A percentile compares a stretch with the other conserved stretches of the same genome.
Evolutionary conservation across 2,797 vertebrate species (phyloP).

Genomic region (Anabacerthia variegaticeps): DNA sequence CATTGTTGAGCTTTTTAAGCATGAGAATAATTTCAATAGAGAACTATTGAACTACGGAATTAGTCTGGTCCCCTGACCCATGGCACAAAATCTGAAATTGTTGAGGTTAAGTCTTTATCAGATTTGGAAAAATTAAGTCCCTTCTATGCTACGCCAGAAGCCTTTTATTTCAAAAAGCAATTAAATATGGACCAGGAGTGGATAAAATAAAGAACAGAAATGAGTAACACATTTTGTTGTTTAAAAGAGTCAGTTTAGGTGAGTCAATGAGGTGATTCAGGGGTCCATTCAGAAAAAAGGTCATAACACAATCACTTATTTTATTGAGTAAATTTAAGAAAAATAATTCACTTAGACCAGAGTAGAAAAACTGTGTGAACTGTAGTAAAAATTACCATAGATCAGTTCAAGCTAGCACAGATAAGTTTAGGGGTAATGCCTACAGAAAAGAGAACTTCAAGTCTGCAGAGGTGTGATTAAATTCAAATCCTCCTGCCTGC

Average conservation of each 20-base stretch:
- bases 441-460: background rate
- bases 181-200: background rate
- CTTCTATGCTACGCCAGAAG: background rate
- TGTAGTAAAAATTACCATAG: background rate
- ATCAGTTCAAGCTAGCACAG: background rate
- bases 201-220: background rate
- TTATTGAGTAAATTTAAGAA: background rate
- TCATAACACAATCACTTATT: background rate
- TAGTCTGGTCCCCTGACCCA: slow-evolving; percentile 28
- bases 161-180: background rate
- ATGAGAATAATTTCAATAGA: slow-evolving; percentile 9
- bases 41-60: background rate
- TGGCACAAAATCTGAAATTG: slow-evolving; percentile 10
- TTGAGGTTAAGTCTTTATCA: slow-evolving; percentile 36
- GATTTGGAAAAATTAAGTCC: slow-evolving; percentile 33
- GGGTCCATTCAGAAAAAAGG: background rate
- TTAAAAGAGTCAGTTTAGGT: background rate
- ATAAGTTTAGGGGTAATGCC: background rate
- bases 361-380: background rate
- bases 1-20: slow-evolving; percentile 34
- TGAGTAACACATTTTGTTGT: background rate
- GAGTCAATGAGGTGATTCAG: background rate
- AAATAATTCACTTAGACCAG: background rate
- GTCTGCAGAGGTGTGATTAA: background rate
- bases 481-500: background rate